Conservation (phyloP, 2,797 vertebrate species). For the Phoxinus dragarum region DNA sequence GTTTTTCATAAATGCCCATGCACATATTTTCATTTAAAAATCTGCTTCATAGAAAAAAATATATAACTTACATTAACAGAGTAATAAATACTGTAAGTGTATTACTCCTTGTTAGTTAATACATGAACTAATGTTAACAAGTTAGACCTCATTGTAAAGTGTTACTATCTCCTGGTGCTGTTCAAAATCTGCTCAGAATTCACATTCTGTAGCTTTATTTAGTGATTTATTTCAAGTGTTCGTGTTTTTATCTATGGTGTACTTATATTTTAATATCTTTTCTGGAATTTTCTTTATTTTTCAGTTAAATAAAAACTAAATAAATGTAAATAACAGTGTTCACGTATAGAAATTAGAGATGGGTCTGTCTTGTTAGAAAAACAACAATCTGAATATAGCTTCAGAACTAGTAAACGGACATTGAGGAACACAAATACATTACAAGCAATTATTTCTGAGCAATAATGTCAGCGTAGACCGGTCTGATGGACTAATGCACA, state of each 20-base stretch:
- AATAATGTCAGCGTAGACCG: too few relatives aligned
- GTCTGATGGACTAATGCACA: neutral
- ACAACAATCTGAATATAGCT: neutral
- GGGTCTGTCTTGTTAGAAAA: neutral
- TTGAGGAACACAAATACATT: neutral
- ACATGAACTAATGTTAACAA: neutral
- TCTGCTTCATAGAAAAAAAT: too few relatives aligned
- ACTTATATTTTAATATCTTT: neutral
- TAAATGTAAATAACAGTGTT: neutral
- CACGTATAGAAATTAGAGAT: neutral
- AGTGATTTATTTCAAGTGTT: neutral
- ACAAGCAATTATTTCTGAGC: neutral
- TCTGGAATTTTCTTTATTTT: too few relatives aligned
- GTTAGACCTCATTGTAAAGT: neutral
- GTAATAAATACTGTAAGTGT: too few relatives aligned
- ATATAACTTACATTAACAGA: too few relatives aligned
- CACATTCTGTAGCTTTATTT: too few relatives aligned
- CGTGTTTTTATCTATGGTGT: neutral
- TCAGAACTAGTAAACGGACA: neutral
- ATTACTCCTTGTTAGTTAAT: too few relatives aligned
- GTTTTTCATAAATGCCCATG: too few relatives aligned
- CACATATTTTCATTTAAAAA: too few relatives aligned
- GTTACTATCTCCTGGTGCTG: neutral
- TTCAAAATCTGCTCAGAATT: too few relatives aligned
- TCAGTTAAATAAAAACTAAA: neutral